Percentiles rank a stretch among this genome's conserved stretches.
These are phyloP conservation scores for Pseudopleuronectes americanus DNA, from an alignment of 2,797 vertebrate species.

Conservation along the genomic window DNA sequence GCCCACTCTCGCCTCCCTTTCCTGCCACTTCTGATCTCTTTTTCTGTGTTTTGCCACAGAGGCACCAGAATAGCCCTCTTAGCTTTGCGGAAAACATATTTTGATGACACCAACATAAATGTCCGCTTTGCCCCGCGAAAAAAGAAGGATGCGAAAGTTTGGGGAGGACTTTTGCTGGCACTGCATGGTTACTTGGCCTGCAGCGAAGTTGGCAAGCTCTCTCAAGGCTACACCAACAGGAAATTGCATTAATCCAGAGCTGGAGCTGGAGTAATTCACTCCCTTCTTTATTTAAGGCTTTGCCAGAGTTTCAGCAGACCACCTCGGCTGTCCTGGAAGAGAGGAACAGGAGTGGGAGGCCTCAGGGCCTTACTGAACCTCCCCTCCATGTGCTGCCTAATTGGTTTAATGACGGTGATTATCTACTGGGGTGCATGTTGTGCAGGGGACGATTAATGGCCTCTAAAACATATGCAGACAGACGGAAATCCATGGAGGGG, in stretches of 20 bases:
- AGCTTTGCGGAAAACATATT: conserved; percentile 57
- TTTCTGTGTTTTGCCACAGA: conserved; percentile 49
- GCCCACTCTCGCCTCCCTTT: conserved; percentile 62
- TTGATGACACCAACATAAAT: conserved; percentile 67
- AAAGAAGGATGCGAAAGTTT: conserved; percentile 50
- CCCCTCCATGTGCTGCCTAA: conserved; percentile 84
- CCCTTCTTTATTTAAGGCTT: conserved; percentile 72
- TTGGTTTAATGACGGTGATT: conserved; percentile 89
- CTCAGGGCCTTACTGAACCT: conserved; percentile 77
- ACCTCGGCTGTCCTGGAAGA: conserved; percentile 77
- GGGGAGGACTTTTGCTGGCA: conserved; percentile 50
- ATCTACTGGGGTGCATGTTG: conserved; percentile 86
- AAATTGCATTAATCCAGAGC: conserved; percentile 83
- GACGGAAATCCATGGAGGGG: conserved; percentile 68
- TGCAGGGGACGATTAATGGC: conserved; percentile 84
- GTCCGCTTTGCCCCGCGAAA: conserved; percentile 36
- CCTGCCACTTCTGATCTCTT: conserved; percentile 66
- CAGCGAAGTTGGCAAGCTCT: conserved; percentile 70
- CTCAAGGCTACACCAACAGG: conserved; percentile 81
- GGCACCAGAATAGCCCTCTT: conserved; percentile 51
- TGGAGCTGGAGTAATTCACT: conserved; percentile 76
- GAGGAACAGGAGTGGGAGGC: conserved; percentile 76
- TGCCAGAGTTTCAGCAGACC: conserved; percentile 74
- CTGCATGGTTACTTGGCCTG: conserved; percentile 58
- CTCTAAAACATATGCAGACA: conserved; percentile 85